phyloP scores from a whole-genome alignment of 2,113 vertebrate genomes.

The Rynchops niger region DNA sequence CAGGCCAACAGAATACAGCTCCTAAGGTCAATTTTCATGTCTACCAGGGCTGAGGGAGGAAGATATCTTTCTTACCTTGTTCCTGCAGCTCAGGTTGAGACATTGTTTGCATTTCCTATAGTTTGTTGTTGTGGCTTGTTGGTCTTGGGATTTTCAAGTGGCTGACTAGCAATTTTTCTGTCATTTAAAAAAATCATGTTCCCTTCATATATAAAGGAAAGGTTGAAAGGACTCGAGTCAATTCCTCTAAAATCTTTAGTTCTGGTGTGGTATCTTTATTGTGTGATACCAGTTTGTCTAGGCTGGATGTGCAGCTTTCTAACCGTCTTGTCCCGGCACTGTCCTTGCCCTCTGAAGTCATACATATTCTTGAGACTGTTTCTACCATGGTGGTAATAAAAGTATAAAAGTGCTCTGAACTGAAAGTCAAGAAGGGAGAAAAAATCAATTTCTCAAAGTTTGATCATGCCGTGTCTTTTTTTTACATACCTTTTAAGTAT shows the following conservation, averaged over 20 bases:
- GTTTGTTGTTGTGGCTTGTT: neutral
- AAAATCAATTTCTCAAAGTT: neutral
- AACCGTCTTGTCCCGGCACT: neutral
- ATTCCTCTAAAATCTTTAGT: neutral
- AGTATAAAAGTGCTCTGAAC: neutral
- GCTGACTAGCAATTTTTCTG: neutral
- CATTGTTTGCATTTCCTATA: neutral
- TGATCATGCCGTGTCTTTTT: neutral
- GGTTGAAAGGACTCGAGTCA: neutral
- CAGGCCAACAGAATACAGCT: neutral
- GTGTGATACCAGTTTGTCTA: neutral
- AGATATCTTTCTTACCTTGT: neutral
- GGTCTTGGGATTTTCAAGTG: neutral
- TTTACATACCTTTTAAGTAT: neutral
- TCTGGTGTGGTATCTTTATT: neutral
- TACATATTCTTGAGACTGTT: neutral
- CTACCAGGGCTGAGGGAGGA: neutral
- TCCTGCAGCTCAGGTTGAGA: neutral
- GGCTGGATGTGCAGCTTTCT: neutral
- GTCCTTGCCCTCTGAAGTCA: neutral
- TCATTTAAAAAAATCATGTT: neutral
- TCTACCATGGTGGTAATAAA: neutral
- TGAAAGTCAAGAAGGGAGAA: neutral
- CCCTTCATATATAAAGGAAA: neutral
- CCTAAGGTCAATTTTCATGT: neutral